Percentiles rank a stretch among this genome's conserved stretches.
Evolutionary conservation across 1,140 invertebrate genomes (phyloP).

Genomic region (Eubasilissa regina): DNA sequence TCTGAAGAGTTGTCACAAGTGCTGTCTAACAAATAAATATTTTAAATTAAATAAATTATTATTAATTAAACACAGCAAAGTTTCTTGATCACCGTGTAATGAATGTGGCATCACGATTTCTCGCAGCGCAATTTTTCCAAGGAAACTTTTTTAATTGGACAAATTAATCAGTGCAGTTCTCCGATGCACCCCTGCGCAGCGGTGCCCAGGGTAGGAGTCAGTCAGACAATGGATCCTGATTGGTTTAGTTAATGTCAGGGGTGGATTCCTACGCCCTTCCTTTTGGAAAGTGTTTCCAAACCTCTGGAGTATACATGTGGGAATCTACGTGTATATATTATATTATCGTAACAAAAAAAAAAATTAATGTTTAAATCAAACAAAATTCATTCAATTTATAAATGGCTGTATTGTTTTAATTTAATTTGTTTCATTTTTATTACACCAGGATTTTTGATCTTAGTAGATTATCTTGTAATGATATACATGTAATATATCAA

Average conservation of each 20-base stretch:
- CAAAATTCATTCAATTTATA: too few species aligned
- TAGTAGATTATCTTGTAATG: too few species aligned
- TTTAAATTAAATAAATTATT: too few species aligned
- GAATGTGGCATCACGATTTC: slow-evolving; percentile 7
- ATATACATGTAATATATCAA: too few species aligned
- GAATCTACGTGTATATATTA: too few species aligned
- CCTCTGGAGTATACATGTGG: not conserved
- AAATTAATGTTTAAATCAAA: too few species aligned
- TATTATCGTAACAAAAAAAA: too few species aligned
- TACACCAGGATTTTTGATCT: too few species aligned
- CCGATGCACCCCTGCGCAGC: slow-evolving; percentile 17
- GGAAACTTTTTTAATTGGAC: slow-evolving; percentile 25
- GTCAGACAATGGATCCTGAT: slow-evolving; percentile 55
- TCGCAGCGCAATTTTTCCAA: slow-evolving; percentile 20
- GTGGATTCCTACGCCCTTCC: slow-evolving; percentile 50
- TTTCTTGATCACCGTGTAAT: not conserved
- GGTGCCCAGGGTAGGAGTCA: slow-evolving; percentile 8
- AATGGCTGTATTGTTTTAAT: too few species aligned
- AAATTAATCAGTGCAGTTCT: slow-evolving; percentile 34
- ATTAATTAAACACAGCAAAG: not conserved
- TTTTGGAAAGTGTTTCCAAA: slow-evolving; percentile 13
- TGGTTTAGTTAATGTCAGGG: slow-evolving; percentile 58
- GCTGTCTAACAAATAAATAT: too few species aligned
- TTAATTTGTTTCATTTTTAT: too few species aligned
- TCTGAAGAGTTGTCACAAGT: too few species aligned